Percentiles rank a stretch among this genome's conserved stretches.
phyloP scores from a whole-genome alignment of 2,113 vertebrate species.

The Eidolon helvum region DNA sequence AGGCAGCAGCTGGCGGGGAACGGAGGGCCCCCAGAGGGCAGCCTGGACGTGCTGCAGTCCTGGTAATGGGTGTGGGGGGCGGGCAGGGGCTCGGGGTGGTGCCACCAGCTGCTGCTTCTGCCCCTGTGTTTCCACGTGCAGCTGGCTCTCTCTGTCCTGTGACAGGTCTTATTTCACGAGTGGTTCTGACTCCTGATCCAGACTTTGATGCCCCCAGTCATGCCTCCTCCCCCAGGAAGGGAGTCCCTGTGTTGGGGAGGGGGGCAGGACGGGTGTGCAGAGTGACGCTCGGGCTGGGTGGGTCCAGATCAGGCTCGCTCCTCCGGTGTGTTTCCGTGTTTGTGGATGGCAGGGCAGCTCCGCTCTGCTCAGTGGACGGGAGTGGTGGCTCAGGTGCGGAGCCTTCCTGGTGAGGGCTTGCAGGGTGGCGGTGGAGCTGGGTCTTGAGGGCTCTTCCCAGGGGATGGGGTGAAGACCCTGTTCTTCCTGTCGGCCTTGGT shows the following conservation, averaged over 20 bases:
- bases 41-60: constrained; percentile 93
- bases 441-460: not conserved
- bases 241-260: not conserved
- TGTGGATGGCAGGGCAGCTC: not conserved
- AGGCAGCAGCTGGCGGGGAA: constrained; percentile 97
- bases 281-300: not conserved
- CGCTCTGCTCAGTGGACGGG: not conserved
- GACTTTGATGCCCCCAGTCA: not conserved
- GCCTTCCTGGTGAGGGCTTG: not conserved
- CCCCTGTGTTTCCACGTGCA: fast-evolving
- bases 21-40: constrained; percentile 94
- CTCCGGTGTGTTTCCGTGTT: not conserved
- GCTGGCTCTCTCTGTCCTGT: not conserved
- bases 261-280: not conserved
- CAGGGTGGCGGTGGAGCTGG: not conserved
- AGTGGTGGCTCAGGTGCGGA: fast-evolving
- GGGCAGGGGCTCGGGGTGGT: fast-evolving
- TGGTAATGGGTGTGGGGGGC: constrained; percentile 32
- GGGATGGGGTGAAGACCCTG: not conserved
- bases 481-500: not conserved
- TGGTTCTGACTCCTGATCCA: not conserved
- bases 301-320: not conserved
- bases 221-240: not conserved
- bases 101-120: not conserved
- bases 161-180: too few relatives aligned